Percentiles rank a stretch among this genome's conserved stretches.
Conservation (phyloP, 2,113 vertebrate genomes). For the Pelmatolapia mariae region DNA sequence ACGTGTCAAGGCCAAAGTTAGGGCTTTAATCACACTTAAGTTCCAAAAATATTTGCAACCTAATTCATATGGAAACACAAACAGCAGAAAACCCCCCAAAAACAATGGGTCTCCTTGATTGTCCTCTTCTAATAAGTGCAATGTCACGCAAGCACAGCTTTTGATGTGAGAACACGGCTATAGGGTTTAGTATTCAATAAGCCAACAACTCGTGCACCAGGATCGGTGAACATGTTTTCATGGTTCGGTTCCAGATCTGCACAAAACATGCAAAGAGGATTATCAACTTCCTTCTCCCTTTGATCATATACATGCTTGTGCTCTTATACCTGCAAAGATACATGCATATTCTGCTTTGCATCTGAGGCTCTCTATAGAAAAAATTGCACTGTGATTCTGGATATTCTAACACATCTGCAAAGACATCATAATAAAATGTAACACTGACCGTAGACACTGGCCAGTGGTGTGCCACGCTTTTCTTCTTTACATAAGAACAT, state of each 20-base stretch:
- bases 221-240: neutral
- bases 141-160: neutral
- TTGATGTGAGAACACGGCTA: neutral
- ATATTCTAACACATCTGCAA: neutral
- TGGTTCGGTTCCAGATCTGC: neutral
- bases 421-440: neutral
- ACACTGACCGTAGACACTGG: accelerated
- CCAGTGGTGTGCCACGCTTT: neutral
- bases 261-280: neutral
- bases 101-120: neutral
- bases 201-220: neutral
- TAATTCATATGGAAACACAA: neutral
- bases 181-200: neutral
- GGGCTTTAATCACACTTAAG: neutral
- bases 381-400: neutral
- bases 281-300: neutral
- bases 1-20: neutral
- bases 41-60: neutral
- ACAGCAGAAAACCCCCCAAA: neutral
- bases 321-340: neutral
- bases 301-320: neutral
- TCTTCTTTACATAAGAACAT: neutral
- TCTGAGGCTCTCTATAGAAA: neutral
- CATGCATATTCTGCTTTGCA: neutral
- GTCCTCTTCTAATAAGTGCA: neutral